Percentiles rank a stretch among this genome's conserved stretches.
Conservation (phyloP, 1,140 invertebrate species). For the Cotesia vestalis region DNA sequence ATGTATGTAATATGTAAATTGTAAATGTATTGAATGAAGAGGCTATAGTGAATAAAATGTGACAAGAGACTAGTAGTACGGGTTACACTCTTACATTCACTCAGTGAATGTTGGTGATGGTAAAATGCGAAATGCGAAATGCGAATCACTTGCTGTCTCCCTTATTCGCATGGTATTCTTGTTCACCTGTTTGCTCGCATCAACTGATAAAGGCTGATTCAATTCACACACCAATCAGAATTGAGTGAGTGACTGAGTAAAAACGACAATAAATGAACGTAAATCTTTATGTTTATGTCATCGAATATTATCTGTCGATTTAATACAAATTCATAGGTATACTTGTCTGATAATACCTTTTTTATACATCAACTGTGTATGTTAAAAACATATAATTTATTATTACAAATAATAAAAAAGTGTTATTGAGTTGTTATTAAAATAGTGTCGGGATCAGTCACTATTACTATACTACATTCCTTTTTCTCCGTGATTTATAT, state of each 20-base stretch:
- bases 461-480: no score
- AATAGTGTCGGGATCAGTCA: background rate
- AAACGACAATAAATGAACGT: slow-evolving; percentile 1
- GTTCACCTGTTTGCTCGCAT: slow-evolving; percentile 33
- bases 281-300: slow-evolving; percentile 9
- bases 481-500: no score
- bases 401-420: no score
- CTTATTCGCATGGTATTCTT: slow-evolving; percentile 25
- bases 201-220: slow-evolving; percentile 26
- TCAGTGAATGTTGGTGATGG: background rate
- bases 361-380: no score
- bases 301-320: slow-evolving; percentile 18
- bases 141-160: slow-evolving; percentile 37
- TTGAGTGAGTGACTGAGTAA: background rate
- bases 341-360: no score
- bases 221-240: no score
- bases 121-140: slow-evolving; percentile 40
- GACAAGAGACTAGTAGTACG: slow-evolving; percentile 22
- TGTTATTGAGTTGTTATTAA: background rate
- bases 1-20: background rate
- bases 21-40: slow-evolving; percentile 14
- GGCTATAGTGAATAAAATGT: slow-evolving; percentile 20
- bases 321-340: background rate
- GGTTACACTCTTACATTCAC: background rate
- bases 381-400: no score